Evolutionary conservation across 2,797 vertebrate genomes (phyloP).

Genomic region (Lepilemur septentrionalis): DNA sequence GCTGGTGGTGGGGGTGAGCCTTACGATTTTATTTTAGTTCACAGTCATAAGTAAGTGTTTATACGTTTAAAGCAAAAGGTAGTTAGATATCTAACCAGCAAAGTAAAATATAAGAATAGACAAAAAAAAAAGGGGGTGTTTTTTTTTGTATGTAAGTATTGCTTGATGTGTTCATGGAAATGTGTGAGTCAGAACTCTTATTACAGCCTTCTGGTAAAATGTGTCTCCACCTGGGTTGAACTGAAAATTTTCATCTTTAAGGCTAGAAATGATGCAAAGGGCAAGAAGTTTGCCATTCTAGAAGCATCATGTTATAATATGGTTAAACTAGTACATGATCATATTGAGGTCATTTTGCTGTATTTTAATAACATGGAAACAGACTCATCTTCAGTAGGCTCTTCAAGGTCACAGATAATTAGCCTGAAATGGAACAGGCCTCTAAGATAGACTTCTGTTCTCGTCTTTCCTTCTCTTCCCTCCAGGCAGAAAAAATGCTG

Average conservation of each 20-base stretch:
- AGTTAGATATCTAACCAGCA: background rate
- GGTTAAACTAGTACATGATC: background rate
- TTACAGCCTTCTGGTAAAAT: background rate
- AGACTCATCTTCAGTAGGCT: background rate
- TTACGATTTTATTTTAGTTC: no score
- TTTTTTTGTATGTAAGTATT: background rate
- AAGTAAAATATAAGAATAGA: background rate
- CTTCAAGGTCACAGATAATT: background rate
- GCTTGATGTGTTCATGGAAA: background rate
- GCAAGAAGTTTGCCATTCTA: background rate
- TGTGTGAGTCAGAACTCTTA: background rate
- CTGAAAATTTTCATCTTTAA: background rate
- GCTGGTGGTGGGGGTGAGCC: no score
- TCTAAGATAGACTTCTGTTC: background rate
- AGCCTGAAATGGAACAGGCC: background rate
- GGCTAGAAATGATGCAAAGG: background rate
- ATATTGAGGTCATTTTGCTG: background rate
- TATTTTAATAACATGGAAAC: background rate
- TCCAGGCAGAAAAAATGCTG: background rate
- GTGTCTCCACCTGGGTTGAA: background rate
- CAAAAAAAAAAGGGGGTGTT: no score
- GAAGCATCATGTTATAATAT: background rate
- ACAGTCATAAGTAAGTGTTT: background rate
- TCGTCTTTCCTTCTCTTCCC: background rate
- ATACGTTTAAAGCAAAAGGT: background rate